Conservation (phyloP, 2,797 vertebrate species). For the Lemur catta region DNA sequence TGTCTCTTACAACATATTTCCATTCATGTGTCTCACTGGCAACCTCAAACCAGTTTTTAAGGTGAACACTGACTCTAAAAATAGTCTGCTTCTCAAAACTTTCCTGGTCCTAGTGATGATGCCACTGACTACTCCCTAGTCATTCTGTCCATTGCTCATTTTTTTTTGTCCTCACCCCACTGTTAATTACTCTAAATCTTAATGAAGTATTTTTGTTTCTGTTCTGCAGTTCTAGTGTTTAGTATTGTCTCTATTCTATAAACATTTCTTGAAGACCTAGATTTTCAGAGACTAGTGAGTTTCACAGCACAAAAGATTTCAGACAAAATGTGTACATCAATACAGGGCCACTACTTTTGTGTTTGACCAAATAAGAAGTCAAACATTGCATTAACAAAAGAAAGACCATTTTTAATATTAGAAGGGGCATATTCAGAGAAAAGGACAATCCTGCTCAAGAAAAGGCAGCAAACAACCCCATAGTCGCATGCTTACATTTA, state of each 20-base stretch:
- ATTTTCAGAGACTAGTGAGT: background rate
- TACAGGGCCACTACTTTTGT: background rate
- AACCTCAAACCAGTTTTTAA: background rate
- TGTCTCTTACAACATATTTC: background rate
- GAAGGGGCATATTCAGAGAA: background rate
- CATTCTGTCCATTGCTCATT: background rate
- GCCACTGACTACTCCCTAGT: background rate
- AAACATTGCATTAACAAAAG: background rate
- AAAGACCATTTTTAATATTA: background rate
- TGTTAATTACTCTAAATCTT: background rate
- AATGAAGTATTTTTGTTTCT: background rate
- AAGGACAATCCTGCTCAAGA: background rate
- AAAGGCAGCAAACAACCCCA: background rate
- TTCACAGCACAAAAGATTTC: background rate
- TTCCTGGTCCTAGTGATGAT: background rate
- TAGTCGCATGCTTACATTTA: background rate
- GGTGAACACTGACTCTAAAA: background rate
- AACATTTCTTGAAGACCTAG: background rate
- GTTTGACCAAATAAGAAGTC: background rate
- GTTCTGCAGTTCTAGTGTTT: background rate
- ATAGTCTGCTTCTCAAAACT: background rate
- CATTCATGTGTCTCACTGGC: background rate
- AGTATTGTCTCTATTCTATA: background rate
- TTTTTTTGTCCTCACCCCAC: background rate
- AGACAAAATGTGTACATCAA: background rate